These are phyloP conservation scores for Sterrhoptilus dennistouni DNA, from an alignment of 2,113 vertebrate species.

Conservation along the genomic window DNA sequence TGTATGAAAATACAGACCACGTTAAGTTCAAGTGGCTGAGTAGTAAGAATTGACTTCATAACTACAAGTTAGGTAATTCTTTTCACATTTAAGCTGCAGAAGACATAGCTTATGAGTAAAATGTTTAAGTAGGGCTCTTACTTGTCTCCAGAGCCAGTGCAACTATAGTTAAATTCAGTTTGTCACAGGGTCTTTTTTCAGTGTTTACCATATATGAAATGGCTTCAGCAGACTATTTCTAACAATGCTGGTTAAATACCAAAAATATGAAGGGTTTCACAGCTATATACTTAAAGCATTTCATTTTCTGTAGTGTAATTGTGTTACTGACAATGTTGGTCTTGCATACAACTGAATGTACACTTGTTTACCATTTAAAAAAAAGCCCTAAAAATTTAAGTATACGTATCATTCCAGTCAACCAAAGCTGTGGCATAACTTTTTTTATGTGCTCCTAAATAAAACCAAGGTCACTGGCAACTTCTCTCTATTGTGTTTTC, in stretches of 20 bases:
- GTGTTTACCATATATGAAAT: constrained; percentile 36
- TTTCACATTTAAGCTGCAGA: not conserved
- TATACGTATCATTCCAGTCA: constrained; percentile 61
- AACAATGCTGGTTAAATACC: constrained; percentile 56
- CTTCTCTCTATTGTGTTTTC: not conserved
- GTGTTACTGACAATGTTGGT: constrained; percentile 43
- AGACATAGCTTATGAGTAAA: not conserved
- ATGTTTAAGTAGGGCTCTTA: not conserved
- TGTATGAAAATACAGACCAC: not conserved
- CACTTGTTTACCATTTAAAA: constrained; percentile 37
- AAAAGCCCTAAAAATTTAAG: not conserved
- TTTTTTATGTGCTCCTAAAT: constrained; percentile 57
- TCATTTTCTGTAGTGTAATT: constrained; percentile 58
- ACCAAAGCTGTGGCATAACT: constrained; percentile 62
- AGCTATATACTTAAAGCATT: constrained; percentile 48
- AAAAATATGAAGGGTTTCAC: constrained; percentile 48
- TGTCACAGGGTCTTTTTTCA: constrained; percentile 22
- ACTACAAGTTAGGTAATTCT: not conserved
- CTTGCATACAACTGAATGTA: constrained; percentile 70
- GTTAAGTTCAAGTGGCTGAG: not conserved
- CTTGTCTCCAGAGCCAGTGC: not conserved
- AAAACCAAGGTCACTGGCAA: constrained; percentile 54
- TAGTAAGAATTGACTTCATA: not conserved
- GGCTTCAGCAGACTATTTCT: constrained; percentile 41
- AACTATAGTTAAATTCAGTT: constrained; percentile 12